Evolutionary conservation across 2,888 invertebrate species (phyloP).

Genomic region (Acleris literana): DNA sequence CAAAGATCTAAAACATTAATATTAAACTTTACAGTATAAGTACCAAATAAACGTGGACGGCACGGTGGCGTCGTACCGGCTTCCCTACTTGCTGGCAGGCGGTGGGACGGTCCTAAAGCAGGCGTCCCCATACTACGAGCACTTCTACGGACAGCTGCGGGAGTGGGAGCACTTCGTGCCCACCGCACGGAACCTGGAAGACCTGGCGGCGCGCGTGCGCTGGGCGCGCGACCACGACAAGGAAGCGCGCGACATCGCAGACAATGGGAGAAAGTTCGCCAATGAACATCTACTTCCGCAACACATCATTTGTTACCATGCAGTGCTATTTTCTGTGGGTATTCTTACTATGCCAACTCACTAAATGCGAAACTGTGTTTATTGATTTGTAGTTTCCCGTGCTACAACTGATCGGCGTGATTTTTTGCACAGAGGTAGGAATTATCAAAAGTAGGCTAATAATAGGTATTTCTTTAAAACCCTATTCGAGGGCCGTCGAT

Average conservation of each 20-base stretch:
- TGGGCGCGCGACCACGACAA: slow-evolving; percentile 91
- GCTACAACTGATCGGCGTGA: too few relatives aligned
- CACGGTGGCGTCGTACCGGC: slow-evolving; percentile 97
- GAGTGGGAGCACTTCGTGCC: slow-evolving; percentile 93
- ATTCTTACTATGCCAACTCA: not conserved
- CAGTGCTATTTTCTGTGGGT: slow-evolving; percentile 72
- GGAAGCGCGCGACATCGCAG: slow-evolving; percentile 86
- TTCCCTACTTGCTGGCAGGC: slow-evolving; percentile 95
- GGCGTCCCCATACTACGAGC: slow-evolving; percentile 96
- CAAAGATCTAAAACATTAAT: not conserved
- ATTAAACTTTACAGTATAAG: slow-evolving; percentile 88
- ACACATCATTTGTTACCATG: slow-evolving; percentile 95
- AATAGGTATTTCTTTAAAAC: too few relatives aligned
- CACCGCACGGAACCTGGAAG: slow-evolving; percentile 89
- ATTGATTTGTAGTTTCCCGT: too few relatives aligned
- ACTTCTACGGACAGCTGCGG: slow-evolving; percentile 91
- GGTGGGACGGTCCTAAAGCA: slow-evolving; percentile 95
- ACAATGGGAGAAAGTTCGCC: slow-evolving; percentile 87
- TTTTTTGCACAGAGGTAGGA: too few relatives aligned
- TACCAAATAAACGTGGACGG: slow-evolving; percentile 98
- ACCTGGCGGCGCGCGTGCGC: slow-evolving; percentile 89
- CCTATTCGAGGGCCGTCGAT: too few relatives aligned
- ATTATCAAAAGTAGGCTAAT: too few relatives aligned
- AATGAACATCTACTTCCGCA: slow-evolving; percentile 91
- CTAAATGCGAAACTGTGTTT: too few relatives aligned